Evolutionary conservation across 2,797 vertebrate species (phyloP), one percentile per base, ranked within the genome.

Genomic region (Crenuchus spilurus): DNA sequence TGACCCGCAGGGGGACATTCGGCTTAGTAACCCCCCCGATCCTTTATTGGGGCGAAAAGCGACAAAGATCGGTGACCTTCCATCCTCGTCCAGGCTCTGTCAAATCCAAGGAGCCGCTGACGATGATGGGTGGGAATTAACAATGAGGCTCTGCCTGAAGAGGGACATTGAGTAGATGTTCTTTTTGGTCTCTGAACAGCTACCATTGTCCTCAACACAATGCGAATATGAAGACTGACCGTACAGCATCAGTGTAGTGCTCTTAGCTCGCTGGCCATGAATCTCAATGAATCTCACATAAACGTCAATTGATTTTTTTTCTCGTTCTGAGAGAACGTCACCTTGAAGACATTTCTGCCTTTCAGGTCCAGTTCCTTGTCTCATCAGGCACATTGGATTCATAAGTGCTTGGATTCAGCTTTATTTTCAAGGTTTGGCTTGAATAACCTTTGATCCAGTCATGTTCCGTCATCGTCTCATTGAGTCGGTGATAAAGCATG

Each of bases 161-260:
- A 55, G 31, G 1, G 31, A 68, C 37, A 61, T 28, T 20, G 46
- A 62, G 61, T 65, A 1, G 58, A 33, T 60, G 80, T 78, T 63
- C 37, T 28, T 65, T 76, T 78, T 39, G 41, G 49, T 57, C 57
- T 62, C 72, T 41, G 35, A 67, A 66, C 72, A 71, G 71, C 83
- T 91, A 86, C 84, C 85, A 87, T 77, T 81, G 71, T 70, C 58
- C 24, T 1, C 33, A 49, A 6, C 24, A 63, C 63, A 20, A 42
- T n/a, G 30, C 22, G 60, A 48, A 63, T 72, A 41, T 49, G 51
- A 72, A n/a, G 37, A 35, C 63, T 22, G 41, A 4, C 57, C 26
- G 41, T 61, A 55, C 52, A 24, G 44, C 41, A 26, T 7, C 42
- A 57, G 42, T 49, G 55, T 42, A n/a, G 61, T 58, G 39, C 52